Evolutionary conservation across 2,888 invertebrate genomes (phyloP), one percentile per base, ranked within the genome.

Genomic region (Cryptosula pallasiana): DNA sequence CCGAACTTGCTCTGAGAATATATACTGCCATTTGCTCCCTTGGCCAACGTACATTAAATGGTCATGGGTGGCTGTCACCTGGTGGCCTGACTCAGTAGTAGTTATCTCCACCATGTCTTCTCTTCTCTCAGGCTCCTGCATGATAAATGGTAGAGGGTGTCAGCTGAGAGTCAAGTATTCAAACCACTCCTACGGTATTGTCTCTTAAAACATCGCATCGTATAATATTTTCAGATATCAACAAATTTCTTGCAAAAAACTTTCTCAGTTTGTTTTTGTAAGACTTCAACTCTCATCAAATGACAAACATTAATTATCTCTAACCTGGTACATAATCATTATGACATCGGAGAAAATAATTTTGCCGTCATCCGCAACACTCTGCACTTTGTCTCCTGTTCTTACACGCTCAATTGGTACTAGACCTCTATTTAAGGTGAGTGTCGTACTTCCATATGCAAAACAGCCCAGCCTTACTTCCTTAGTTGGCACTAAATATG

Each of bases 91-190:
- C 5, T 32, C 63, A 5, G 25, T 32, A 5, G 63, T 63, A 13
- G 63, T 63, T 27, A 63, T 63, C 3, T 16, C 63, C 5, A 63
- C 32, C 63, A 63, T 63, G 34, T 32, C 32, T n/a, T 63, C 63
- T 5, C 2, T 32, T 63, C 63, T 63, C 27, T 63, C 63, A 63
- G 63, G 63, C 63, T 63, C 63, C 63, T 63, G 45, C 45, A 45
- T 13, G n/a, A n/a, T n/a, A n/a, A n/a, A n/a, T n/a, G n/a, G n/a
- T n/a, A n/a, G n/a, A n/a, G n/a, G n/a, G n/a, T n/a, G n/a, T n/a
- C n/a, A n/a, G n/a, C n/a, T n/a, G n/a, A n/a, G n/a, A n/a, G n/a
- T n/a, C n/a, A n/a, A n/a, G n/a, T n/a, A n/a, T n/a, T n/a, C n/a
- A n/a, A n/a, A n/a, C n/a, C n/a, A n/a, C n/a, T n/a, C n/a, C n/a